These are phyloP conservation scores for Litoditis marina DNA, from an alignment of 2,888 invertebrate genomes.

Conservation along the genomic window DNA sequence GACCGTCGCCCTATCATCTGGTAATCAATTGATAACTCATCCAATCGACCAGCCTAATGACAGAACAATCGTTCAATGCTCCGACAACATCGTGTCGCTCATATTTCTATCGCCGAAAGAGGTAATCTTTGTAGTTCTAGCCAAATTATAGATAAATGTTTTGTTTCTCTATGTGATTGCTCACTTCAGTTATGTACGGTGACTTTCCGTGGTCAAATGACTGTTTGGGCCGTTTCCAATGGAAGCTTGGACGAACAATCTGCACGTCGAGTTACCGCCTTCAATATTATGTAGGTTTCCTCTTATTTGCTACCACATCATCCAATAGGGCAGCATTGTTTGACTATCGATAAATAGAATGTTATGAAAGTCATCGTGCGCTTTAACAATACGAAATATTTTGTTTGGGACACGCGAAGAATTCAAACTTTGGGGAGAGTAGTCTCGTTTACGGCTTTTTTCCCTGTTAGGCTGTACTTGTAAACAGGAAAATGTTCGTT, in stretches of 20 bases:
- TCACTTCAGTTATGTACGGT: constrained; percentile 10
- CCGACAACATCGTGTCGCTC: constrained; percentile 5
- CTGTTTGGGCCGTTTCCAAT: constrained; percentile 2
- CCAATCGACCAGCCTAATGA: background rate
- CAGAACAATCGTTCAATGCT: background rate
- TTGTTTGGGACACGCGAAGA: no score
- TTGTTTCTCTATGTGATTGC: background rate
- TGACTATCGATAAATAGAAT: no score
- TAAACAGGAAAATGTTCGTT: no score
- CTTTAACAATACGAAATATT: no score
- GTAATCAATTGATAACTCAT: no score
- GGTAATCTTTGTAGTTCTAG: constrained; percentile 2
- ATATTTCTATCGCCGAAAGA: constrained; percentile 1
- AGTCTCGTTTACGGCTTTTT: no score
- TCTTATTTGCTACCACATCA: no score
- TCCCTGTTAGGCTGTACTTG: no score
- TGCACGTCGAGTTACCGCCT: constrained; percentile 12
- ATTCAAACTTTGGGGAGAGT: no score
- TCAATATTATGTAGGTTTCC: constrained; percentile 5
- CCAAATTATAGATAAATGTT: background rate
- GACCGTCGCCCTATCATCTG: no score
- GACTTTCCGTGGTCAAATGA: constrained; percentile 6
- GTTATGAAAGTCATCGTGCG: no score
- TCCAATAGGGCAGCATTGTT: no score
- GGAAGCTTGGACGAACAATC: background rate